Base-by-base conservation (phyloP, 2,888 invertebrate genomes). In the Colletes collaris region DNA sequence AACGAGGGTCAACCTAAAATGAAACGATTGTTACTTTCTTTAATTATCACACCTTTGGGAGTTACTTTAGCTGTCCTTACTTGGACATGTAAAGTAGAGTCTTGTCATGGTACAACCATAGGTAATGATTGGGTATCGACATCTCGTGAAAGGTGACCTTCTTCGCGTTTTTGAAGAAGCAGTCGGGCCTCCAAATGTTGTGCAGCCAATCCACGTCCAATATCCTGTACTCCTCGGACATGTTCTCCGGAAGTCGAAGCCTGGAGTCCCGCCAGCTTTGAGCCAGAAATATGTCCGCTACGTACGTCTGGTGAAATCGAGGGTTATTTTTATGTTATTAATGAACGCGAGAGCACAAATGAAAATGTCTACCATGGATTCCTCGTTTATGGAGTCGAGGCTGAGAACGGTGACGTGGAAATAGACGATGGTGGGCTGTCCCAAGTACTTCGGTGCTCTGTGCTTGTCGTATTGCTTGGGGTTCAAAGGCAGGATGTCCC, bases 381-480 rank as follows among this genome's bases (percentile, higher is more conserved):
- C 98, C 92, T 98, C 98, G 91, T 98, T 98, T 84, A 98, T 98
- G n/a, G 98, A 98, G 94, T 98, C 98, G 86, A 98, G 93, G 63
- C 97, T 97, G 78, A 98, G 94, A 1, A 98, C 98, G 8, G 98
- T 98, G 65, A 98, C 97, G 91, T 98, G 98, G 90, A 98, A 98
- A 92, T 97, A 97, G 53, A 98, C 98, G 60, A 97, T 95, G 0
- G 98, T 98, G 3, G 98, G 97, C 92, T 97, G 97, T 0, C 97
- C 97, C 88, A 97, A 94, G 69, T 96, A 94, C 93, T 97, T 98
- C 0, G 98, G 98, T 0, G 98, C 97, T 79, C 97, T 94, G 93
- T 97, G 98, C 94, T 98, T 98, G 92, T 98, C 98, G 90, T 98
- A 98, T 83, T 96, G 96, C 93, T 97, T 97, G 52, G 97, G 96